Evolutionary conservation across 2,113 vertebrate genomes (phyloP).

Genomic region (Prolemur simus): DNA sequence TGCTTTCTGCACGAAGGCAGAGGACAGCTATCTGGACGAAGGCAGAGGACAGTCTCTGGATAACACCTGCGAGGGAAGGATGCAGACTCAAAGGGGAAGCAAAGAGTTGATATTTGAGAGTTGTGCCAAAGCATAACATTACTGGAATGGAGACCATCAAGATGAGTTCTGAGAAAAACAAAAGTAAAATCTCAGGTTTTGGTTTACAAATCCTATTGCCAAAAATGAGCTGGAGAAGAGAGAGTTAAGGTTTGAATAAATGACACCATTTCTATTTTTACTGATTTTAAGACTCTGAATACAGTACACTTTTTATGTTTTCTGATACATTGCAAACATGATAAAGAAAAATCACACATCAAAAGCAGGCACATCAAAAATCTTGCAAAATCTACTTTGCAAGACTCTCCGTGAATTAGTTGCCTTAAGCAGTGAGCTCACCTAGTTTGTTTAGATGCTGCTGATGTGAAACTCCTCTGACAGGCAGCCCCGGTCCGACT

Average conservation of each 20-base stretch:
- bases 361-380: neutral
- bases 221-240: neutral
- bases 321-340: neutral
- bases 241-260: neutral
- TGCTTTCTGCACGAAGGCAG: neutral
- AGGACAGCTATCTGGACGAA: neutral
- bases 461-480: neutral
- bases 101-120: neutral
- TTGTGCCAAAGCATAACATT: neutral
- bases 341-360: neutral
- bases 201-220: neutral
- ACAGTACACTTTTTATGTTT: neutral
- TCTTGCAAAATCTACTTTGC: neutral
- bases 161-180: neutral
- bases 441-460: rapidly evolving
- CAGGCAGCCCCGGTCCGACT: rapidly evolving
- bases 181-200: neutral
- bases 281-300: neutral
- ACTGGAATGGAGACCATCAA: rapidly evolving
- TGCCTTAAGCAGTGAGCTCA: neutral
- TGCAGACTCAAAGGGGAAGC: neutral
- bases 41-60: neutral
- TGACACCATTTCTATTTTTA: neutral
- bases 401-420: no score
- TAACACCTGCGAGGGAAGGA: rapidly evolving